Conservation (phyloP, 2,888 invertebrate species). For the Baronia brevicornis region DNA sequence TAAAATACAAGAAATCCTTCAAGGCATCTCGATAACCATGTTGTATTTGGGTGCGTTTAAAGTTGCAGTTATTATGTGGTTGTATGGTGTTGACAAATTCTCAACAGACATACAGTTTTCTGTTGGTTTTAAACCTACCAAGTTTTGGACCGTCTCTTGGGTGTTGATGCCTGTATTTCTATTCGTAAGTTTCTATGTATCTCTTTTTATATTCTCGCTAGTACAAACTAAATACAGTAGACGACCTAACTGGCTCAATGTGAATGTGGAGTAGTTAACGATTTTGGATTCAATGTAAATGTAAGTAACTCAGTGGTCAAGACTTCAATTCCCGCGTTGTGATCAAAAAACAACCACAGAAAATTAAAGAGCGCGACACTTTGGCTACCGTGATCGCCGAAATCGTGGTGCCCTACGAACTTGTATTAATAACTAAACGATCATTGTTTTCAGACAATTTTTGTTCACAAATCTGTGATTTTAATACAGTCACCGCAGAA, state of each 20-base stretch:
- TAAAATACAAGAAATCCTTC: slow-evolving; percentile 23
- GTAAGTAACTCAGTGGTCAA: no score
- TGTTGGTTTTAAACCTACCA: slow-evolving; percentile 54
- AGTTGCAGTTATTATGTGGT: slow-evolving; percentile 48
- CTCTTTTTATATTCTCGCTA: no score
- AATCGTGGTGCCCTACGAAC: no score
- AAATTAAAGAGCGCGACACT: no score
- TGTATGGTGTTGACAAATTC: slow-evolving; percentile 49
- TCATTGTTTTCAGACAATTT: slow-evolving; percentile 1
- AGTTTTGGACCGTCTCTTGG: slow-evolving; percentile 49
- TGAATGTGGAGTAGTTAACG: no score
- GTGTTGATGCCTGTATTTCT: slow-evolving; percentile 36
- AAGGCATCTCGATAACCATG: slow-evolving; percentile 31
- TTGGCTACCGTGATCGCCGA: no score
- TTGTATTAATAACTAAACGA: no score
- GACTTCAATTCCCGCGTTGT: no score
- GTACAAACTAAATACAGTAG: no score
- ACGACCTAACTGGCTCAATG: no score
- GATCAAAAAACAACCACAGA: no score
- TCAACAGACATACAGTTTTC: slow-evolving; percentile 53
- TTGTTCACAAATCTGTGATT: slow-evolving; percentile 21
- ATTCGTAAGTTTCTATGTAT: slow-evolving; percentile 37
- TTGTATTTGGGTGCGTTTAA: slow-evolving; percentile 44
- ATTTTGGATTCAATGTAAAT: no score
- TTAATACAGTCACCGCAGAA: slow-evolving; percentile 21